A percentile compares a stretch with the other conserved stretches of the same genome.
Conservation (phyloP, 2,888 invertebrate genomes). For the Dynastes maya region DNA sequence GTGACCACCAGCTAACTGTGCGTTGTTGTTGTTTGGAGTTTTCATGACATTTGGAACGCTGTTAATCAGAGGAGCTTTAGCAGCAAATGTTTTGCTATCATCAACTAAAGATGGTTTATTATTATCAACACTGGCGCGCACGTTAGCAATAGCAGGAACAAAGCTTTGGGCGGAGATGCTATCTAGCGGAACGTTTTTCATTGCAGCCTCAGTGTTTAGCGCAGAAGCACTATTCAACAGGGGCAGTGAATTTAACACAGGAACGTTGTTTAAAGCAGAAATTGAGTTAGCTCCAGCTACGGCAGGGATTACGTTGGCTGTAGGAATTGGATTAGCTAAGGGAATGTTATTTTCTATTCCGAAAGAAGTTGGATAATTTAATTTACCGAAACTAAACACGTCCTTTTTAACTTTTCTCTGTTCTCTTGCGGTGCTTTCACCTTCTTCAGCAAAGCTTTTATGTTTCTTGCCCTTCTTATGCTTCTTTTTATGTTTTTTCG, state of each 20-base stretch:
- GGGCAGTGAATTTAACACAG: neutral
- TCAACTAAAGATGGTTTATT: neutral
- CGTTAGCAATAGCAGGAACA: neutral
- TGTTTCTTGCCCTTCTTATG: neutral
- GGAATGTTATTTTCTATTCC: neutral
- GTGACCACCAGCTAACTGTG: neutral
- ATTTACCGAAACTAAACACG: neutral
- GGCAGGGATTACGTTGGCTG: neutral
- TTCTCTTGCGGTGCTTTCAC: neutral
- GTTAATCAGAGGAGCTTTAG: too few relatives aligned
- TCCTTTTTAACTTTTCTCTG: slow-evolving; percentile 40
- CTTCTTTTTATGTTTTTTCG: neutral
- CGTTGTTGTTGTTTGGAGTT: neutral
- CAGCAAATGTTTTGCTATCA: neutral
- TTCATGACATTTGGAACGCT: neutral
- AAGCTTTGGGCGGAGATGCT: neutral
- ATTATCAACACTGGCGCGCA: neutral
- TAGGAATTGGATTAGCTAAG: neutral
- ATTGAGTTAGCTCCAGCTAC: neutral
- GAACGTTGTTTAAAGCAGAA: slow-evolving; percentile 5
- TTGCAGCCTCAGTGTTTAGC: neutral
- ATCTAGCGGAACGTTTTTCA: neutral
- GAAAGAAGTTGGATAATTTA: slow-evolving; percentile 5
- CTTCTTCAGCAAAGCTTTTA: neutral
- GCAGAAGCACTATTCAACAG: neutral